These are phyloP conservation scores for Fopius arisanus DNA, from an alignment of 1,140 invertebrate genomes.

Conservation along the genomic window DNA sequence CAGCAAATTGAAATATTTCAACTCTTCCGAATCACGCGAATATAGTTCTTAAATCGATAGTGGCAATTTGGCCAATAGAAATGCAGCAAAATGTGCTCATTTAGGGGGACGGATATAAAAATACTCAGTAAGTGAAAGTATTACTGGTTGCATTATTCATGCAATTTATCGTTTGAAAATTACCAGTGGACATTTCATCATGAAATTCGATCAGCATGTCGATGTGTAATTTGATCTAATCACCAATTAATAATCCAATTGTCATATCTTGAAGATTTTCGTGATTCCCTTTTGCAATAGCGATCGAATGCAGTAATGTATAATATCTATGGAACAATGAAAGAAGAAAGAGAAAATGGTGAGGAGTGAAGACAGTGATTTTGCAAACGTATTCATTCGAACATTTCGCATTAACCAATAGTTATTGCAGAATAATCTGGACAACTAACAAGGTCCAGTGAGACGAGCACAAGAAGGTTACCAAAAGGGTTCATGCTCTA, in stretches of 20 bases:
- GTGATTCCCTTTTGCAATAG: not conserved
- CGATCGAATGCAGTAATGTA: constrained; percentile 15
- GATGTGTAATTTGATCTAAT: too few relatives aligned
- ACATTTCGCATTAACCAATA: constrained; percentile 23
- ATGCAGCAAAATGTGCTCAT: not conserved
- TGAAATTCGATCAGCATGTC: too few relatives aligned
- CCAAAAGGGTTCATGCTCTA: not conserved
- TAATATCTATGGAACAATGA: not conserved
- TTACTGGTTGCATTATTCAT: too few relatives aligned
- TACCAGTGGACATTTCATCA: too few relatives aligned
- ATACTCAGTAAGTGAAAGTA: not conserved
- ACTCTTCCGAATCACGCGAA: not conserved
- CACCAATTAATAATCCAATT: too few relatives aligned
- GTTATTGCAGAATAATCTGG: constrained; percentile 20
- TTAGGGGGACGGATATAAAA: too few relatives aligned
- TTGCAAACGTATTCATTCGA: constrained; percentile 36
- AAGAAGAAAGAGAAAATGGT: constrained; percentile 34
- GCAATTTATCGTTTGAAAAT: too few relatives aligned
- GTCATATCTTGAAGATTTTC: not conserved
- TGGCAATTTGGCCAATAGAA: not conserved
- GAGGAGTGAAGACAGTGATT: constrained; percentile 39
- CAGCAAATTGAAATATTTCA: not conserved
- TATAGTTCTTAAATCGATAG: not conserved
- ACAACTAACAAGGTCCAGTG: too few relatives aligned
- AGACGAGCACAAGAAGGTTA: too few relatives aligned